Conservation (phyloP, 1,140 invertebrate genomes). For the Telenomus remus region DNA sequence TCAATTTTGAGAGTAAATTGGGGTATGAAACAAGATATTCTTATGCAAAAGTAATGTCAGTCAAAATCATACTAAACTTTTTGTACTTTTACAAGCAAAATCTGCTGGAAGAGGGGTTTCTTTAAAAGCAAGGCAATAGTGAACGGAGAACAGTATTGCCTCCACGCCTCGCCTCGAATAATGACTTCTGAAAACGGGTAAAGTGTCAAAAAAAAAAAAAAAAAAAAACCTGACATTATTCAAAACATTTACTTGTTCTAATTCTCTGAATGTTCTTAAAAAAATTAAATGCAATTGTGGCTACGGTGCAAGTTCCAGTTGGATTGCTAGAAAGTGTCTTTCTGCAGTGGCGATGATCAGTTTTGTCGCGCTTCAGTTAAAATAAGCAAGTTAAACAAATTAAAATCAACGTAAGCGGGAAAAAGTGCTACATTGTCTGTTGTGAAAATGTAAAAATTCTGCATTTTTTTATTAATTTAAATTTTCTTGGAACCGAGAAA, state of each 20-base stretch:
- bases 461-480: no score
- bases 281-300: constrained; percentile 6
- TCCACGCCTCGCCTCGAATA: constrained; percentile 34
- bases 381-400: no score
- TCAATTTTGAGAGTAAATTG: not conserved
- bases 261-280: constrained; percentile 5
- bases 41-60: not conserved
- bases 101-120: constrained; percentile 41
- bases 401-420: no score
- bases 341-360: constrained; percentile 7
- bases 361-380: not conserved
- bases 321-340: constrained; percentile 1
- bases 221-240: not conserved
- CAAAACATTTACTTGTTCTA: constrained; percentile 1
- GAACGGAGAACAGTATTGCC: constrained; percentile 46
- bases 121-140: constrained; percentile 52
- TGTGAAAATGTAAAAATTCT: no score
- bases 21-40: not conserved
- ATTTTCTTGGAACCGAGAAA: no score
- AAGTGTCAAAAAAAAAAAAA: constrained; percentile 25
- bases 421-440: no score
- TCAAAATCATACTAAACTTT: constrained; percentile 1
- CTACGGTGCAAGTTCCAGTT: constrained; percentile 3
- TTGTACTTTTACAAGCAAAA: constrained; percentile 43
- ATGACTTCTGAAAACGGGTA: constrained; percentile 53